A percentile compares a stretch with the other conserved stretches of the same genome.
Evolutionary conservation across 1,140 invertebrate species (phyloP).

Genomic region (Rhagoletis zephyria): DNA sequence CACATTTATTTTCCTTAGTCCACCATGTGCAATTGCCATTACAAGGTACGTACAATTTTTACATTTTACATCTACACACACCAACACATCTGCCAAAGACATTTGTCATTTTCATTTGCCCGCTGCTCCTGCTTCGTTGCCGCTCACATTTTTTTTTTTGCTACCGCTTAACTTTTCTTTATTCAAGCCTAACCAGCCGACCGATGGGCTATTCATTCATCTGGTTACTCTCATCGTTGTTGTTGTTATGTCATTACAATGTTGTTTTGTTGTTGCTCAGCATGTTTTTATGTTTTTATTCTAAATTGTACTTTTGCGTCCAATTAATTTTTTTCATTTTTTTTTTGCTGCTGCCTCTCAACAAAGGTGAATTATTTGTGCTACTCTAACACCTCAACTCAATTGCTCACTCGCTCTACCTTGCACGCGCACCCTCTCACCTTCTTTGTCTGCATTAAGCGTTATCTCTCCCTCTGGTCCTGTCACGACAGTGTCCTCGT

Average conservation of each 20-base stretch:
- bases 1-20: constrained; percentile 40
- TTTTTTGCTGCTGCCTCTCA: background rate
- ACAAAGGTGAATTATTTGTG: constrained; percentile 30
- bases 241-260: constrained; percentile 26
- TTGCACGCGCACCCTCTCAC: background rate
- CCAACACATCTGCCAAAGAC: background rate
- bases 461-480: background rate
- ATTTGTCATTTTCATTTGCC: constrained; percentile 46
- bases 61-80: background rate
- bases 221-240: background rate
- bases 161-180: background rate
- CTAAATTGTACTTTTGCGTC: constrained; percentile 54
- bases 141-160: background rate
- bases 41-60: background rate
- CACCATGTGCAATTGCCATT: constrained; percentile 52
- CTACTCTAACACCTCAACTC: background rate
- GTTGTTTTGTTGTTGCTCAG: constrained; percentile 49
- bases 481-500: background rate
- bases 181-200: constrained; percentile 2
- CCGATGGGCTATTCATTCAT: background rate
- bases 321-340: constrained; percentile 41
- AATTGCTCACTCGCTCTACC: background rate
- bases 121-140: background rate
- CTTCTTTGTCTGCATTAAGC: background rate
- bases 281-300: constrained; percentile 50